Base-by-base conservation (phyloP, 2,888 invertebrate genomes). In the Phengaris alcon region DNA sequence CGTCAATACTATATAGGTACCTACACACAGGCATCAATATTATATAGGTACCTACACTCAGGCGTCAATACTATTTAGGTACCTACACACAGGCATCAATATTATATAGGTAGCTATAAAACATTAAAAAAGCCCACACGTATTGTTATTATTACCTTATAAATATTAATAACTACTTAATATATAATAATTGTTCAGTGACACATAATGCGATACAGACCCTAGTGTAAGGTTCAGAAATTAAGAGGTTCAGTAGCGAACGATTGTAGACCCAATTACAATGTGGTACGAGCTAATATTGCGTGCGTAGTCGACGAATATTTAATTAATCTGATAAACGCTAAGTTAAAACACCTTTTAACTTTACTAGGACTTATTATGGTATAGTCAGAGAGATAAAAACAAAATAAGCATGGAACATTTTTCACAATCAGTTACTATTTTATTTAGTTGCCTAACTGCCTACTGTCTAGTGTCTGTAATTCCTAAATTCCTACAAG, bases 311-410 rank as follows among this genome's bases (percentile, higher is more conserved):
- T 77, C 74, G 76, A 69, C 75, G 80, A 78, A 80, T 80, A 78
- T 79, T 82, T 81, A 83, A 83, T 83, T 82, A 82, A 83, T 82
- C 82, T 83, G 82, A 82, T 83, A 83, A 83, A 78, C 78, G 74
- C 75, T 78, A 75, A 79, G 77, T 81, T 80, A 80, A 81, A 82
- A 82, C 82, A 82, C 81, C 82, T 81, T 82, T 82, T 78, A 75
- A 76, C 77, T 77, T 77, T 72, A 74, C 72, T 72, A 72, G 72
- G 72, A 54, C 72, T 72, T 75, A 75, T 55, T 69, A 55, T 69
- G 15, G 68, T 75, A 75, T 69, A 75, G 69, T 75, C 69, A 15
- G 48, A 52, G n/a, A 9, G 15, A 68, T 59, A 59, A 57, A 35
- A 35, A 35, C 35, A 48, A 46, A 46, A 46, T 46, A 46, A 6